Evolutionary conservation across 2,113 vertebrate species (phyloP).

Genomic region (Pipa parva): DNA sequence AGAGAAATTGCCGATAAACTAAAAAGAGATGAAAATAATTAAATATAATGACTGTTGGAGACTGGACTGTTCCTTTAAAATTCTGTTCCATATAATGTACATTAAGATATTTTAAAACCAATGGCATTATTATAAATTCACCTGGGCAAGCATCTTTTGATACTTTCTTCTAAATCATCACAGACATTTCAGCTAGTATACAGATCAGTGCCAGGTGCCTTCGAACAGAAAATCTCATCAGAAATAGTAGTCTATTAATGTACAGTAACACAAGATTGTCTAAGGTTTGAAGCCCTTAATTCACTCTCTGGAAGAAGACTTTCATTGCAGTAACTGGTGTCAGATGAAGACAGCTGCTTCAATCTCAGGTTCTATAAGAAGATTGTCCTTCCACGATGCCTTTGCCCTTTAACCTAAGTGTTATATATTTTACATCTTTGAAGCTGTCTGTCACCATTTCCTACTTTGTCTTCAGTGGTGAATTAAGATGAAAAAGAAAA

Average conservation of each 20-base stretch:
- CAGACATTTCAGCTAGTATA: background rate
- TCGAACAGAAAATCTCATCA: constrained; percentile 28
- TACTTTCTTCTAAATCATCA: background rate
- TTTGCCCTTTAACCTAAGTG: constrained; percentile 33
- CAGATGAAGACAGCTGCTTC: constrained; percentile 32
- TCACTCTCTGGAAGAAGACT: constrained; percentile 26
- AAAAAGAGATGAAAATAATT: too few relatives aligned
- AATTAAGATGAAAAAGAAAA: constrained; percentile 8
- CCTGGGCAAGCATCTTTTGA: background rate
- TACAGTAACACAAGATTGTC: constrained; percentile 26
- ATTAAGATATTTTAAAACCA: too few relatives aligned
- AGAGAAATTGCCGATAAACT: too few relatives aligned
- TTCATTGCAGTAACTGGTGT: constrained; percentile 26
- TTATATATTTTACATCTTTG: constrained; percentile 35
- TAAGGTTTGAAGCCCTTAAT: constrained; percentile 36
- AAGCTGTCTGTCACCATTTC: constrained; percentile 30
- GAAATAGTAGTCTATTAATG: constrained; percentile 39
- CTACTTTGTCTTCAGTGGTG: constrained; percentile 26
- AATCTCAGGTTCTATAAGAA: constrained; percentile 33
- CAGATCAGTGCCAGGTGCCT: constrained; percentile 21
- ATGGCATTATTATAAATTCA: too few relatives aligned
- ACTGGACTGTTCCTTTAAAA: too few relatives aligned
- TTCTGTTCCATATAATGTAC: too few relatives aligned
- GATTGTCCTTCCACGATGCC: constrained; percentile 31
- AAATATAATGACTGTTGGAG: too few relatives aligned